phyloP scores from a whole-genome alignment of 2,888 invertebrate species.

The Hypselothyrea guttata region DNA sequence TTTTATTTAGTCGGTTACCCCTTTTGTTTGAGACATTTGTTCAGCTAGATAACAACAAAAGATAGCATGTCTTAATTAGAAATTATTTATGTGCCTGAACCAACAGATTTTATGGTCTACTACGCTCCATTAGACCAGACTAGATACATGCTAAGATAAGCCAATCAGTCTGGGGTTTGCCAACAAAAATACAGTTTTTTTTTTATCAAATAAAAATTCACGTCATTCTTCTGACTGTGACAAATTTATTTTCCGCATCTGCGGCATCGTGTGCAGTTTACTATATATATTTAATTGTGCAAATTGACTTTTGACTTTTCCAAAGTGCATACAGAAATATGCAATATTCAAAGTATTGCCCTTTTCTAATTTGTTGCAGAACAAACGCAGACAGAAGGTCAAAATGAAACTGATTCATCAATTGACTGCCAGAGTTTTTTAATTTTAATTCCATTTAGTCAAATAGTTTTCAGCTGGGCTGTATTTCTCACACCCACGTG shows the following conservation, averaged over 20 bases:
- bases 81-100: slow-evolving; percentile 1
- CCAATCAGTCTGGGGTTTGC: slow-evolving; percentile 1
- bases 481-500: slow-evolving; percentile 32
- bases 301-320: slow-evolving; percentile 48
- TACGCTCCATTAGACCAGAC: slow-evolving; percentile 20
- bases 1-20: slow-evolving; percentile 42
- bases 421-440: not conserved
- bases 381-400: slow-evolving; percentile 20
- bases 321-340: not conserved
- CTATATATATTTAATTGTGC: slow-evolving; percentile 40
- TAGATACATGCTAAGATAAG: slow-evolving; percentile 20
- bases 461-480: not conserved
- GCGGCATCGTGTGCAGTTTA: slow-evolving; percentile 19
- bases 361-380: too few species aligned
- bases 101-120: slow-evolving; percentile 41
- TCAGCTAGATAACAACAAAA: slow-evolving; percentile 11
- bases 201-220: slow-evolving; percentile 31
- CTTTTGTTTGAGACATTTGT: slow-evolving; percentile 26
- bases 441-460: slow-evolving; percentile 3
- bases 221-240: slow-evolving; percentile 1
- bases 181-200: slow-evolving; percentile 26
- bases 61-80: slow-evolving; percentile 49
- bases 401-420: slow-evolving; percentile 18
- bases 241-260: slow-evolving; percentile 34
- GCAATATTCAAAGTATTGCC: slow-evolving; percentile 20